These are phyloP conservation scores for Megalopta genalis DNA, from an alignment of 1,140 invertebrate species.

Conservation along the genomic window DNA sequence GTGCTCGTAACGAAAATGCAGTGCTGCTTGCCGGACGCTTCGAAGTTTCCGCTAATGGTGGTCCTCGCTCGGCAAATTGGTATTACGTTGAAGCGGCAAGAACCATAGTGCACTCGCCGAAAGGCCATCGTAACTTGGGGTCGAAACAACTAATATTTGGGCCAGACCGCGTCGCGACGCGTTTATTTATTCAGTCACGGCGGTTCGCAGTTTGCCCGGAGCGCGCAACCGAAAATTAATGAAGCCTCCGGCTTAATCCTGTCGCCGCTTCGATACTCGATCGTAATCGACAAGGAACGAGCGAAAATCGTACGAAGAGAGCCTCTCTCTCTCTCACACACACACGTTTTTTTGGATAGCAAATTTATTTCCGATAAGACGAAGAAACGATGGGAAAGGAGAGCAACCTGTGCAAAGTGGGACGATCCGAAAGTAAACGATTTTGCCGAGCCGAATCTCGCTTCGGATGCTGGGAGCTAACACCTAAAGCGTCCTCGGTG, in stretches of 20 bases:
- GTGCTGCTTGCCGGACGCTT: not conserved
- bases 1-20: not conserved
- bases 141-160: slow-evolving; percentile 3
- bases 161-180: not conserved
- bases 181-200: slow-evolving; percentile 26
- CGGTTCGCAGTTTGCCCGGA: not conserved
- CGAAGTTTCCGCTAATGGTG: not conserved
- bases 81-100: not conserved
- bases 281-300: too few species aligned
- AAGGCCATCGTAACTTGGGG: slow-evolving; percentile 12
- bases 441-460: too few species aligned
- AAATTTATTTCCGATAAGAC: too few species aligned
- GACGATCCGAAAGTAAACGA: too few species aligned
- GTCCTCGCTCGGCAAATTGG: slow-evolving; percentile 2
- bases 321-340: too few species aligned
- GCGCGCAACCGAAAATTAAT: not conserved
- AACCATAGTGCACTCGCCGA: not conserved
- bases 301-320: too few species aligned
- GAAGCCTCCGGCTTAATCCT: not conserved
- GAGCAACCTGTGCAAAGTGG: too few species aligned
- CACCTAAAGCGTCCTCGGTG: too few species aligned
- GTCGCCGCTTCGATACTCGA: too few species aligned
- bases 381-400: too few species aligned
- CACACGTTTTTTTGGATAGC: too few species aligned
- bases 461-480: too few species aligned